Percentiles rank a stretch among this genome's conserved stretches.
These are phyloP conservation scores for Thryonomys swinderianus DNA, from an alignment of 2,113 vertebrate species.

Conservation along the genomic window DNA sequence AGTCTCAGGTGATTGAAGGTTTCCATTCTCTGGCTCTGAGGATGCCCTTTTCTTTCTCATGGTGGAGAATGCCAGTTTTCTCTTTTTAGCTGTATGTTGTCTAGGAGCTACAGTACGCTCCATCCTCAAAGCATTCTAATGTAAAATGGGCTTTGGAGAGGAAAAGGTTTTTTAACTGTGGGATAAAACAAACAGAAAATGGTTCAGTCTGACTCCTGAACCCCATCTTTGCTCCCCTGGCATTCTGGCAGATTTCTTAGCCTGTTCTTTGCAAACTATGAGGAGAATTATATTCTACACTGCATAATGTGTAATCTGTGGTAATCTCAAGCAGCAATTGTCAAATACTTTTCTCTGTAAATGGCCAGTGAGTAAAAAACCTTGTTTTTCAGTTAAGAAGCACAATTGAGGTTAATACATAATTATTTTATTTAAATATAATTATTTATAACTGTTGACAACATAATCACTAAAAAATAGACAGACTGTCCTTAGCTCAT, in stretches of 20 bases:
- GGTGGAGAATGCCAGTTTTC: not conserved
- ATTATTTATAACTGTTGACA: not conserved
- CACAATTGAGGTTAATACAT: conserved; percentile 8
- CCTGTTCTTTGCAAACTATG: conserved; percentile 47
- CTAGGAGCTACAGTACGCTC: conserved; percentile 1
- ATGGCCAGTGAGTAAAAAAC: not conserved
- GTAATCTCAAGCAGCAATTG: not conserved
- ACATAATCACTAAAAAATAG: not conserved
- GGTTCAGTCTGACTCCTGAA: not conserved
- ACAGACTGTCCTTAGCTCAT: not conserved
- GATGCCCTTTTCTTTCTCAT: conserved; percentile 57
- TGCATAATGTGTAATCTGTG: conserved; percentile 26
- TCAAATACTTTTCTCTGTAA: not conserved
- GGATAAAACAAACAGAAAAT: conserved; percentile 54
- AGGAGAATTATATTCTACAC: conserved; percentile 45
- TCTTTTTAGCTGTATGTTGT: not conserved
- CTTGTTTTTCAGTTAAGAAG: not conserved
- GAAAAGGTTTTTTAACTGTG: conserved; percentile 60
- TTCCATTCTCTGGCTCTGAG: conserved; percentile 2
- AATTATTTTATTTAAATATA: conserved; percentile 4
- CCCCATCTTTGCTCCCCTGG: not conserved
- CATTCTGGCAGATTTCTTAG: conserved; percentile 25
- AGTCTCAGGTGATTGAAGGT: conserved; percentile 40
- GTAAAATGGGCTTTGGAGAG: conserved; percentile 50
- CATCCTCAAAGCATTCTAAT: conserved; percentile 56